These are phyloP conservation scores for Anagyrus pseudococci DNA, from an alignment of 2,888 invertebrate species.

Conservation along the genomic window DNA sequence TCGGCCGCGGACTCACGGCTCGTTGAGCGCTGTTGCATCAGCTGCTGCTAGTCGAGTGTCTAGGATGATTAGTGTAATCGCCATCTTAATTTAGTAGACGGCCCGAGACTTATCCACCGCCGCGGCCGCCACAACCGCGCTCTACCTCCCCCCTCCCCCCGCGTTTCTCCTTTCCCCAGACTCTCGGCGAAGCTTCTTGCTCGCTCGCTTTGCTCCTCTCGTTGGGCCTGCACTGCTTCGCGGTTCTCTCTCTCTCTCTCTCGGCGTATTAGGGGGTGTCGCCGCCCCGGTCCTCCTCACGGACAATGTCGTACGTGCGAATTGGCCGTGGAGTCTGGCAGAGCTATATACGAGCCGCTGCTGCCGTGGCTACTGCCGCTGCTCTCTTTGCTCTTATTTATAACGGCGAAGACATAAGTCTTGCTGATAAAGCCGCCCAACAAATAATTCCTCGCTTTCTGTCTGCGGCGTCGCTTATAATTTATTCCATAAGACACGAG, in stretches of 20 bases:
- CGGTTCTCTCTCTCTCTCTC: neutral
- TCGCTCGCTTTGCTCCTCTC: no score
- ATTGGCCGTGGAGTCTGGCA: no score
- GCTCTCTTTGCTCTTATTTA: slow-evolving; percentile 24
- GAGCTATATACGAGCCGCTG: no score
- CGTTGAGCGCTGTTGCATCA: slow-evolving; percentile 39
- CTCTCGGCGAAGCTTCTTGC: neutral
- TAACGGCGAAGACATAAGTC: slow-evolving; percentile 19
- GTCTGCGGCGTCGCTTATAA: neutral
- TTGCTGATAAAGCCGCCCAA: slow-evolving; percentile 15
- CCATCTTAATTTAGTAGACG: slow-evolving; percentile 39
- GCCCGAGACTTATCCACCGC: no score
- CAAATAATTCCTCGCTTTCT: neutral
- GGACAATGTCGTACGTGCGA: no score
- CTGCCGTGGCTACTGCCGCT: no score
- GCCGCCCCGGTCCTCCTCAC: no score
- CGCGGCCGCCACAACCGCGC: no score
- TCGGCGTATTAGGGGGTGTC: no score
- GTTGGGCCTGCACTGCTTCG: neutral
- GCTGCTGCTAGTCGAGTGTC: slow-evolving; percentile 33
- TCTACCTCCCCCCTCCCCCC: neutral
- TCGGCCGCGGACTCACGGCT: slow-evolving; percentile 31
- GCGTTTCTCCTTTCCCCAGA: neutral
- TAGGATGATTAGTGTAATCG: slow-evolving; percentile 36
- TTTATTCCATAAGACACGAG: no score